Evolutionary conservation across 64 coral and sea anemone species (phyloP).

Genomic region (Actinia equina): DNA sequence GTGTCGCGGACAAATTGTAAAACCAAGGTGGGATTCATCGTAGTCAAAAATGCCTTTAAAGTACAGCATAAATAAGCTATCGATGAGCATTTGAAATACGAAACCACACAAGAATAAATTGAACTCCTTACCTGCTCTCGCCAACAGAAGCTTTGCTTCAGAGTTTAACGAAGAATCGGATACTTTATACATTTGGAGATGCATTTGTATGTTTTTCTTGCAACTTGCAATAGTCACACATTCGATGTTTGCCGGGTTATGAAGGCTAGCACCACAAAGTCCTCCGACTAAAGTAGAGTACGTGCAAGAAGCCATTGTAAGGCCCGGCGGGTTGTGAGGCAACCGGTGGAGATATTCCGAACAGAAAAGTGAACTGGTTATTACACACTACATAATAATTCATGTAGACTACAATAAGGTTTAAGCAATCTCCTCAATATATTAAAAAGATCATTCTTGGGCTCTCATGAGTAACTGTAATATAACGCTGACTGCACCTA

Average conservation of each 20-base stretch:
- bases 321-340: too few relatives aligned
- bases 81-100: background rate
- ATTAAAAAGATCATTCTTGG: background rate
- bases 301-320: background rate
- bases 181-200: background rate
- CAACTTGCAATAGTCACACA: background rate
- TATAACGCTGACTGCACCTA: background rate
- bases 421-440: background rate
- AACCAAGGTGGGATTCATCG: background rate
- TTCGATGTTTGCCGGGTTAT: background rate
- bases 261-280: background rate
- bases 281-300: conserved; percentile 6
- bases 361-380: background rate
- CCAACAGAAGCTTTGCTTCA: conserved; percentile 18
- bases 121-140: conserved; percentile 23
- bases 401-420: background rate
- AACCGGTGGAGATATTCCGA: background rate
- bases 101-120: background rate
- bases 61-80: background rate
- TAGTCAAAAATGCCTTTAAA: conserved; percentile 14
- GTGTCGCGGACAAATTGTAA: conserved; percentile 37
- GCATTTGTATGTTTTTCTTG: background rate
- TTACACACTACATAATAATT: too few relatives aligned
- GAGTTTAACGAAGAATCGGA: conserved; percentile 6
- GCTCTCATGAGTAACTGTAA: background rate